These are phyloP conservation scores for Sisor rabdophorus DNA, from an alignment of 2,113 vertebrate species.

Conservation along the genomic window DNA sequence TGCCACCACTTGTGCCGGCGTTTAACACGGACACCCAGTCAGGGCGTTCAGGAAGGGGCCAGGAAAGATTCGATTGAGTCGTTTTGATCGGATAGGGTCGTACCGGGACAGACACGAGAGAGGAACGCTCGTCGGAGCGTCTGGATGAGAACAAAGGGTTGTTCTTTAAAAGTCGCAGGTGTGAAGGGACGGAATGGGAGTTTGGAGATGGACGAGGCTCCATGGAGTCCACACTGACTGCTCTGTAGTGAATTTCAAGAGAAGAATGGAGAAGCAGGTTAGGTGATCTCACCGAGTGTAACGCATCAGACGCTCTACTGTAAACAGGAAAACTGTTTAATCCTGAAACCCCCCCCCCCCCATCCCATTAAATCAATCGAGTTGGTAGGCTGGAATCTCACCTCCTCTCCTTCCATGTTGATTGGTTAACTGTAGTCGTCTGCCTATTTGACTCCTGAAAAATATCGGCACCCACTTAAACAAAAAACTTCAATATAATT, in stretches of 20 bases:
- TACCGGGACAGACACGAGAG: constrained; percentile 59
- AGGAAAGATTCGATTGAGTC: constrained; percentile 47
- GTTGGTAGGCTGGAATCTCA: constrained; percentile 41
- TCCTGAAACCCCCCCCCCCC: too few relatives aligned
- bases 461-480: not conserved
- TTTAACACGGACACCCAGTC: constrained; percentile 56
- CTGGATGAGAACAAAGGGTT: constrained; percentile 26
- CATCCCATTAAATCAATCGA: not conserved
- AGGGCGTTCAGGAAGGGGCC: constrained; percentile 56
- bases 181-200: constrained; percentile 30
- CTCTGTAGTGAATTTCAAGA: constrained; percentile 41
- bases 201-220: constrained; percentile 41
- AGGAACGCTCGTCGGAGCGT: constrained; percentile 48
- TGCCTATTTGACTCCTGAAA: constrained; percentile 58
- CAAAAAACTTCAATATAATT: not conserved
- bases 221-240: constrained; percentile 48
- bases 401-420: constrained; percentile 63
- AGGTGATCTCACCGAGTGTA: not conserved
- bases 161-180: constrained; percentile 49
- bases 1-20: constrained; percentile 15
- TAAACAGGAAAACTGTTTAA: not conserved
- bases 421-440: not conserved
- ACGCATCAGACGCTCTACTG: not conserved
- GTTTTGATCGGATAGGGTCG: constrained; percentile 64
- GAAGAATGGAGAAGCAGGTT: not conserved